Conservation (phyloP, 2,113 vertebrate genomes). For the Leucopsar rothschildi region DNA sequence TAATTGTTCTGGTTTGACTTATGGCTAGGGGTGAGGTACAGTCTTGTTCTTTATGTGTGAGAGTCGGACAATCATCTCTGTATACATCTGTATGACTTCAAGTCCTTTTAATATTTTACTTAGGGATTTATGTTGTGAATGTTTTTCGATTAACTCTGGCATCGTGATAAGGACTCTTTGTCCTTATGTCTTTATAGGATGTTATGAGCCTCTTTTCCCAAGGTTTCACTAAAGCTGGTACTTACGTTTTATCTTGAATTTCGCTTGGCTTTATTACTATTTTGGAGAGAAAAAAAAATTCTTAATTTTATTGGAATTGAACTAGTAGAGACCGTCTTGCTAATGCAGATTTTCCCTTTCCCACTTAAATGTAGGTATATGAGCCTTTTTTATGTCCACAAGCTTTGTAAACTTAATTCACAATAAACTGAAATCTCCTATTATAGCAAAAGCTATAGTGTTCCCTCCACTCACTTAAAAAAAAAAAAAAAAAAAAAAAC, state of each 20-base stretch:
- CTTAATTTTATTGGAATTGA: not conserved
- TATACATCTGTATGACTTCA: not conserved
- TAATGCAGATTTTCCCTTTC: not conserved
- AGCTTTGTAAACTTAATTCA: not conserved
- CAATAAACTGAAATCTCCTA: not conserved
- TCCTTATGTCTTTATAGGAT: not conserved
- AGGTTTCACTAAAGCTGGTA: not conserved
- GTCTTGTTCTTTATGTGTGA: not conserved
- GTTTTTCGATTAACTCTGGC: not conserved
- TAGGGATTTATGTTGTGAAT: not conserved
- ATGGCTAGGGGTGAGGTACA: not conserved
- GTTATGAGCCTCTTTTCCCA: not conserved
- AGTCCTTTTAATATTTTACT: not conserved
- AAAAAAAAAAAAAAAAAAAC: not conserved
- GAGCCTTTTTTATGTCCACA: not conserved
- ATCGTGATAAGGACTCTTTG: not conserved
- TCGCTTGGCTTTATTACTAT: not conserved
- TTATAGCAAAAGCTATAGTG: not conserved
- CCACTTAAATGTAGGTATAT: not conserved
- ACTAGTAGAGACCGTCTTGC: not conserved
- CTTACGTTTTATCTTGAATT: not conserved
- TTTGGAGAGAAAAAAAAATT: not conserved
- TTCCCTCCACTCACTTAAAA: not conserved
- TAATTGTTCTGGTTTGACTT: not conserved
- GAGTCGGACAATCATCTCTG: not conserved